Conservation (phyloP, 2,797 vertebrate genomes). For the Amphiprion clarkii region DNA sequence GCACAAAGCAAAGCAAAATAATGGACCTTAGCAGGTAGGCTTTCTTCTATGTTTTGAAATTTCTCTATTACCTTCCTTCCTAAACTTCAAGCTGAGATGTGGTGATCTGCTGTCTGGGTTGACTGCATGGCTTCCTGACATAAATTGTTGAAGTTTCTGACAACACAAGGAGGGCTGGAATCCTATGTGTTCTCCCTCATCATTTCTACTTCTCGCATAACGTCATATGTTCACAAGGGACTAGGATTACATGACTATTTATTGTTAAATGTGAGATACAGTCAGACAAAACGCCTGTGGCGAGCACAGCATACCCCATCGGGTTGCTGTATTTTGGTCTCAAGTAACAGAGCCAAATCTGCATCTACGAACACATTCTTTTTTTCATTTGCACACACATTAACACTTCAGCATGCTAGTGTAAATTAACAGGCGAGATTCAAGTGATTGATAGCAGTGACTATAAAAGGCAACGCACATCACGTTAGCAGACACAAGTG, state of each 20-base stretch:
- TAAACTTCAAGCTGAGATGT: neutral
- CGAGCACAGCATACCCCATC: conserved; percentile 6
- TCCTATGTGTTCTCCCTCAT: neutral
- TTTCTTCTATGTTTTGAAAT: too few species aligned
- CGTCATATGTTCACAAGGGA: neutral
- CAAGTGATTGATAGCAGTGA: too few species aligned
- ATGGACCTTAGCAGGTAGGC: too few species aligned
- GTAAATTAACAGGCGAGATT: too few species aligned
- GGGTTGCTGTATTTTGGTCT: conserved; percentile 47
- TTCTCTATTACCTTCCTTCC: too few species aligned
- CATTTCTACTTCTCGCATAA: neutral
- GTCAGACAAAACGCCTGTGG: conserved; percentile 25
- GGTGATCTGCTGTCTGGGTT: neutral
- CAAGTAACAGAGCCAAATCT: conserved; percentile 21
- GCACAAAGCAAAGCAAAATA: too few species aligned
- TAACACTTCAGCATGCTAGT: neutral
- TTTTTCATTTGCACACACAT: neutral
- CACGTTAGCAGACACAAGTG: too few species aligned
- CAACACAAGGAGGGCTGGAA: neutral
- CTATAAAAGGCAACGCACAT: too few species aligned
- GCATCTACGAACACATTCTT: conserved; percentile 33
- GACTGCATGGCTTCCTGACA: neutral
- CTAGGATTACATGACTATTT: neutral
- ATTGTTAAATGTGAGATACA: conserved; percentile 20
- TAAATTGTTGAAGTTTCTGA: neutral